Evolutionary conservation across 2,888 invertebrate genomes (phyloP), one percentile per base, ranked within the genome.

Genomic region (Formica aserva): DNA sequence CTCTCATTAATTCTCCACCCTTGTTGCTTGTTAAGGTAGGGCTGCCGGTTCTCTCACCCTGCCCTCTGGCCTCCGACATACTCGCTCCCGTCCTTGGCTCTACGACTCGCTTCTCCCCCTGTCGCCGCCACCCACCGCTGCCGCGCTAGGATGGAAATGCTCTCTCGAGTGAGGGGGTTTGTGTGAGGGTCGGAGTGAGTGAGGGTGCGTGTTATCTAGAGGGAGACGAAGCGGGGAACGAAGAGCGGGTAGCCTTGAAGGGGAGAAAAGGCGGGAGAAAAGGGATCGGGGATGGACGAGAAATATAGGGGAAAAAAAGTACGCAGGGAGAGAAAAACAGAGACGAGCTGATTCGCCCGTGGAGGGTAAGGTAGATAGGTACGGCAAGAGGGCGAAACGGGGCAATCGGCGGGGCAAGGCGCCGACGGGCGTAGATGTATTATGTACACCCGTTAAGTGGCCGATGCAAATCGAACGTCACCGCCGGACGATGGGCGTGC

Each of bases 1-100:
- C 94, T 93, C 94, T 94, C 94, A 94, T 94, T 94, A 94, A 94
- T 94, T 94, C 94, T 94, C 94, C 93, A 94, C 94, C 94, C 94
- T 94, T 94, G 94, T 93, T 94, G 93, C 94, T 94, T 94, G 94
- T 94, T 94, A 94, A 93, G 93, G 92, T 92, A 92, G 92, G 88
- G 91, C 92, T 90, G 91, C 92, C 90, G 92, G 91, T 81, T 82
- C 89, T 84, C 78, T 80, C 78, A 88, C 88, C 89, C 89, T 88
- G 86, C 88, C 88, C 88, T 89, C 87, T 85, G 86, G 85, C 88
- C 86, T 86, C 89, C 89, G 83, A 86, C 84, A 84, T 84, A 86
- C 78, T 78, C 81, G 57, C 69, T 84, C 84, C 83, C 87, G 87
- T 91, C 88, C 90, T 91, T 88, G 88, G 82, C 85, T 88, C 92